Evolutionary conservation across 2,113 vertebrate species (phyloP).

Genomic region (Misgurnus anguillicaudatus): DNA sequence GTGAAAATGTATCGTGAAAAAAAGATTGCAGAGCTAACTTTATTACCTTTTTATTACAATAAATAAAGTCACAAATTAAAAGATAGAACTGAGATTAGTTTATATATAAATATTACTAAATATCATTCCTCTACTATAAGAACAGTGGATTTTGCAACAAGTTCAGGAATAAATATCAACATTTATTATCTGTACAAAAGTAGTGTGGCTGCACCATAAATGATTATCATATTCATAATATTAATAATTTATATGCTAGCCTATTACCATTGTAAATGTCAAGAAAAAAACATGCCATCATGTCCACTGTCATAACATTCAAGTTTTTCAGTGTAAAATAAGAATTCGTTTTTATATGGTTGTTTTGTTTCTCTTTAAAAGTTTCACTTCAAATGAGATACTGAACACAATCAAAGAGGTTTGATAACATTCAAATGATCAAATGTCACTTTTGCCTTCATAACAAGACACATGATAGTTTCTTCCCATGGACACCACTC

Average conservation of each 20-base stretch:
- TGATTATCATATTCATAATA: not conserved
- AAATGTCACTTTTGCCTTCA: conserved; percentile 62
- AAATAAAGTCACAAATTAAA: not conserved
- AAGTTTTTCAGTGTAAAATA: too few species aligned
- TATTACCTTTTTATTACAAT: not conserved
- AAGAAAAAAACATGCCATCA: not conserved
- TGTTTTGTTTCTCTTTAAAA: not conserved
- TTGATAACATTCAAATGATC: not conserved
- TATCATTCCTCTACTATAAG: too few species aligned
- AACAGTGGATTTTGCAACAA: not conserved
- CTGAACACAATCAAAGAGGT: not conserved
- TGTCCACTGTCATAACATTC: too few species aligned
- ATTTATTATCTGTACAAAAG: not conserved
- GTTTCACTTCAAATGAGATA: not conserved
- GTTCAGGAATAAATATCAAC: not conserved
- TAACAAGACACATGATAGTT: conserved; percentile 89
- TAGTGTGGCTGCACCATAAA: not conserved
- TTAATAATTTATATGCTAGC: not conserved
- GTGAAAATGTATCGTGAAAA: too few species aligned
- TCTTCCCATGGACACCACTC: conserved; percentile 85
- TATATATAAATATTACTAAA: not conserved
- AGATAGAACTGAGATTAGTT: not conserved
- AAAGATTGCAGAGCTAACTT: not conserved
- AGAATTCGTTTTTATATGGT: too few species aligned
- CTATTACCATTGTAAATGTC: not conserved